Conservation (phyloP, 2,888 invertebrate species). For the Mayetiola destructor region DNA sequence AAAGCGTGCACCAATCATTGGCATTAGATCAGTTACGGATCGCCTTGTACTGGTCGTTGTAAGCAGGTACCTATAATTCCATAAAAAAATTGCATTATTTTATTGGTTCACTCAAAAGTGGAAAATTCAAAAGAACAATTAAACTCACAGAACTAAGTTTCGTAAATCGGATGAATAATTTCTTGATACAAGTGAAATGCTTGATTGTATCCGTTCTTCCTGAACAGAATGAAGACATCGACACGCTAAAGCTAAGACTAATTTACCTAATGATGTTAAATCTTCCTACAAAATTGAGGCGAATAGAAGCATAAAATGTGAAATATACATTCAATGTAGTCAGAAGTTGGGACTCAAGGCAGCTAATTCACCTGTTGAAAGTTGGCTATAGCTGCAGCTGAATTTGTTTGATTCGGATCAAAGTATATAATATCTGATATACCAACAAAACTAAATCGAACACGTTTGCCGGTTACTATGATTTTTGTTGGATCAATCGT, state of each 20-base stretch:
- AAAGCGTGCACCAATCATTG: conserved; percentile 96
- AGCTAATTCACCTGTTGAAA: conserved; percentile 41
- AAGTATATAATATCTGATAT: conserved; percentile 67
- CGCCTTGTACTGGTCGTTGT: conserved; percentile 49
- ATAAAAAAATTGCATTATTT: not conserved
- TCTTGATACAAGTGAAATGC: conserved; percentile 75
- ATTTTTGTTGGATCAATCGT: conserved; percentile 88
- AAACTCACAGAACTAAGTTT: conserved; percentile 75
- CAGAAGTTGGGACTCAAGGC: not conserved
- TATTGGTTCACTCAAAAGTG: conserved; percentile 13
- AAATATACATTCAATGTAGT: not conserved
- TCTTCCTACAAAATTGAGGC: conserved; percentile 49
- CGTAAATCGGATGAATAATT: conserved; percentile 88
- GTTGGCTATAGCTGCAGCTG: conserved; percentile 50
- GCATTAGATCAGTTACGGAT: conserved; percentile 92
- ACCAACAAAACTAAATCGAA: conserved; percentile 67
- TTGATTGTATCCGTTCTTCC: conserved; percentile 72
- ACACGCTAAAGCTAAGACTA: conserved; percentile 86
- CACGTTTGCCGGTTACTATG: conserved; percentile 59
- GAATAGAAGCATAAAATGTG: not conserved
- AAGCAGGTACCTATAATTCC: conserved; percentile 51
- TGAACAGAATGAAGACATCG: conserved; percentile 77
- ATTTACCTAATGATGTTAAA: conserved; percentile 74
- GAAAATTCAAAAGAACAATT: conserved; percentile 7
- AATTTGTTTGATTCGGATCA: conserved; percentile 53